Conservation (phyloP, 2,113 vertebrate genomes). For the Platysternon megacephalum region DNA sequence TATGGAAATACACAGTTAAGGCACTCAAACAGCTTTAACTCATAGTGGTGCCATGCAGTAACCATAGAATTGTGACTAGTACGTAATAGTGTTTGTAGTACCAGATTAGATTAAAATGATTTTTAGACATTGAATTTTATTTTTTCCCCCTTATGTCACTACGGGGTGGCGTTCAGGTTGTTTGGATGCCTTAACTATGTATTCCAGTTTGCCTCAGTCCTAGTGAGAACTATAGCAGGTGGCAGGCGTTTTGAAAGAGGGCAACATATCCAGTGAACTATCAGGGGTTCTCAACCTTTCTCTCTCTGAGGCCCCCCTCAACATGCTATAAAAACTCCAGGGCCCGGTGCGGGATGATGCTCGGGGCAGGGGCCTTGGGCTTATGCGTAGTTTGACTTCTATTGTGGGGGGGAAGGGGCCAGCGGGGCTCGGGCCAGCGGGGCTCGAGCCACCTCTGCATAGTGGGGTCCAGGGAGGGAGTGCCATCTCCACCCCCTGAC, state of each 20-base stretch:
- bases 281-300: too few relatives aligned
- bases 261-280: not conserved
- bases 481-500: too few relatives aligned
- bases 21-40: not conserved
- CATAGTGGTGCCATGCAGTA: not conserved
- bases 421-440: too few relatives aligned
- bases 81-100: not conserved
- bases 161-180: not conserved
- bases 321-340: too few relatives aligned
- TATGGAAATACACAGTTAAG: not conserved
- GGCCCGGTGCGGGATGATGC: too few relatives aligned
- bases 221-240: not conserved
- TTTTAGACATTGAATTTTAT: not conserved
- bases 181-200: accelerated
- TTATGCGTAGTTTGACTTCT: too few relatives aligned
- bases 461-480: too few relatives aligned
- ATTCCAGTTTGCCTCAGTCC: not conserved
- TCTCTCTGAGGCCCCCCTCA: too few relatives aligned
- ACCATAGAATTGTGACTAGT: not conserved
- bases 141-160: not conserved
- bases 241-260: not conserved
- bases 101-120: accelerated
- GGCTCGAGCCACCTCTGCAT: too few relatives aligned
- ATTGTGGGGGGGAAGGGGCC: too few relatives aligned
- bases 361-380: too few relatives aligned